These are phyloP conservation scores for Erpetoichthys calabaricus DNA, from an alignment of 2,797 vertebrate species.

Conservation along the genomic window DNA sequence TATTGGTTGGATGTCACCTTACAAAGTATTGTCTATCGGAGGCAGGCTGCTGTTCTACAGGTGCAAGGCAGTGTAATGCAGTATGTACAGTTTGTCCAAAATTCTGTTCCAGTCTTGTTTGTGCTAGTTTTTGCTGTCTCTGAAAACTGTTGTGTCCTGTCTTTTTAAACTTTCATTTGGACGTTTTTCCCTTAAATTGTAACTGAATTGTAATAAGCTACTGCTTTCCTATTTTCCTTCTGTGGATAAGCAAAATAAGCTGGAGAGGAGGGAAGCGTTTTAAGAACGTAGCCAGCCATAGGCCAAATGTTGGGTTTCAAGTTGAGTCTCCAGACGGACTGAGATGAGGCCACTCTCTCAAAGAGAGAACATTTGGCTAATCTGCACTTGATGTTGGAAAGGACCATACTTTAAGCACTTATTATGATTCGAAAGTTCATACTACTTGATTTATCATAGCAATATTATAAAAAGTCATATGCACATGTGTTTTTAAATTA, in stretches of 20 bases:
- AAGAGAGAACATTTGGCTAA: not conserved
- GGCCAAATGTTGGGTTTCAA: no score
- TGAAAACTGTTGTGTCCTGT: conserved; percentile 1
- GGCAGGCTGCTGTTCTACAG: conserved; percentile 25
- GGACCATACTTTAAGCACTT: conserved; percentile 34
- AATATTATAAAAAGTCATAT: conserved; percentile 26
- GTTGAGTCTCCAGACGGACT: no score
- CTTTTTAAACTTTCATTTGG: no score
- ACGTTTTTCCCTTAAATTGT: no score
- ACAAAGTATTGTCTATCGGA: conserved; percentile 26
- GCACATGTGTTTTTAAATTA: no score
- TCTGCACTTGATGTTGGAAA: conserved; percentile 8
- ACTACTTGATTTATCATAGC: conserved; percentile 38
- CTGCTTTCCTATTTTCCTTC: no score
- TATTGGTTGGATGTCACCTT: conserved; percentile 47
- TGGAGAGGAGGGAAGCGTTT: no score
- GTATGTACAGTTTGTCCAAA: conserved; percentile 37
- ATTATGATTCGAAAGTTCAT: conserved; percentile 34
- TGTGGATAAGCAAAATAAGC: no score
- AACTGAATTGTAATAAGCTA: no score
- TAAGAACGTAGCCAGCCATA: no score
- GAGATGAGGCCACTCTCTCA: no score
- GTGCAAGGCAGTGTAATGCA: conserved; percentile 30
- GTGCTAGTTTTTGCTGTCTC: conserved; percentile 48
- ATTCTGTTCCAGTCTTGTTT: conserved; percentile 40